Evolutionary conservation across 2,888 invertebrate genomes (phyloP), one percentile per base, ranked within the genome.

Genomic region (Frankliniella fusca): DNA sequence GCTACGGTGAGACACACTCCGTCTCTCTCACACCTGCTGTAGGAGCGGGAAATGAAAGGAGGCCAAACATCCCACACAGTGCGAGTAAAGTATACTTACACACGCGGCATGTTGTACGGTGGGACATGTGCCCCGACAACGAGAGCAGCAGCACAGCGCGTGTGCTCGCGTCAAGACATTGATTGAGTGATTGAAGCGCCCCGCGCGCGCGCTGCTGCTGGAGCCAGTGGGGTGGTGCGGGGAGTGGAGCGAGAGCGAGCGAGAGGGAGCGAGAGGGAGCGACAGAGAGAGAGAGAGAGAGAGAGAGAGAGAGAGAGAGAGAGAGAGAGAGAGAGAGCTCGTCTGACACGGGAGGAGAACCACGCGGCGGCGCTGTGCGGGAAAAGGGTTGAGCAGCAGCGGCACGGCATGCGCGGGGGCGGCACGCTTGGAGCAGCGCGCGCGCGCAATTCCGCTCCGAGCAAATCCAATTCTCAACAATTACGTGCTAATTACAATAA

Each of bases 401-500:
- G 70, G 27, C 10, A 9, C 10, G 27, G 27, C 23, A 27, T 23
- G 70, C 11, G 23, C 23, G n/a, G 23, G 70, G n/a, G 65, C 70
- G 70, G 11, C 20, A n/a, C n/a, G n/a, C 61, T 12, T n/a, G 61
- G 61, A 18, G 61, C 61, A 18, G 15, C 61, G 15, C 70, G 27
- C 23, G 27, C 70, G 27, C 70, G 27, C 70, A 76, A 76, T 76
- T 76, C 70, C 70, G 70, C 70, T 76, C 27, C 70, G 70, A 76
- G 70, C 70, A 76, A 76, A 76, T 76, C 70, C 70, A 76, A 76
- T 76, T 76, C 70, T 76, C 23, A 76, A 76, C 70, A 76, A 76
- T 76, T 76, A 76, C 70, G 70, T 76, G 70, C 70, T 76, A 76
- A 76, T 76, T 76, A 76, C 70, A 76, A 76, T 76, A 76, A 76